A percentile compares a stretch with the other conserved stretches of the same genome.
Evolutionary conservation across 2,888 invertebrate genomes (phyloP).

Genomic region (Platycheirus albimanus): DNA sequence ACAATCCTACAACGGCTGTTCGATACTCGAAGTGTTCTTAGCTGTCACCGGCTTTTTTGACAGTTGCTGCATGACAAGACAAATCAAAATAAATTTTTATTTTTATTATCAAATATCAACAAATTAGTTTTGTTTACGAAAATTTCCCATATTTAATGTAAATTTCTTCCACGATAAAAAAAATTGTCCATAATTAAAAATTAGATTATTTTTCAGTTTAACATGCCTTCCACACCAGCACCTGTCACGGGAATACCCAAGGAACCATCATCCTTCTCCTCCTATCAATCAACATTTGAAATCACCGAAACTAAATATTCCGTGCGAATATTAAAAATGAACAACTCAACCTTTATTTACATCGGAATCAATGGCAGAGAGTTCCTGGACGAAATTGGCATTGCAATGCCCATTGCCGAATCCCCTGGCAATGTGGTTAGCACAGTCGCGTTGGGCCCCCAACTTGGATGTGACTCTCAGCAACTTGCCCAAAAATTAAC

Average conservation of each 20-base stretch:
- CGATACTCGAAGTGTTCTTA: conserved; percentile 43
- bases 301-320: conserved; percentile 79
- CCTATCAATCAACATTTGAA: conserved; percentile 79
- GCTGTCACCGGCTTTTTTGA: conserved; percentile 45
- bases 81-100: not conserved
- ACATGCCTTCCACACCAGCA: conserved; percentile 32
- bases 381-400: conserved; percentile 79
- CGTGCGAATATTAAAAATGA: conserved; percentile 83
- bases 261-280: conserved; percentile 77
- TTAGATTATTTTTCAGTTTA: not conserved
- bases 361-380: conserved; percentile 81
- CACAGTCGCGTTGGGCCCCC: conserved; percentile 81
- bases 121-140: too few relatives aligned
- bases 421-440: conserved; percentile 77
- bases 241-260: not conserved
- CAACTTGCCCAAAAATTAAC: conserved; percentile 80
- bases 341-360: conserved; percentile 82
- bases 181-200: too few relatives aligned
- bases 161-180: too few relatives aligned
- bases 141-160: too few relatives aligned
- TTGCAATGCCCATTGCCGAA: conserved; percentile 78
- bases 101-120: too few relatives aligned
- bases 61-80: conserved; percentile 18
- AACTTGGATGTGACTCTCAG: conserved; percentile 79
- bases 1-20: conserved; percentile 33